Evolutionary conservation across 2,888 invertebrate genomes (phyloP).

Genomic region (Macaria notata): DNA sequence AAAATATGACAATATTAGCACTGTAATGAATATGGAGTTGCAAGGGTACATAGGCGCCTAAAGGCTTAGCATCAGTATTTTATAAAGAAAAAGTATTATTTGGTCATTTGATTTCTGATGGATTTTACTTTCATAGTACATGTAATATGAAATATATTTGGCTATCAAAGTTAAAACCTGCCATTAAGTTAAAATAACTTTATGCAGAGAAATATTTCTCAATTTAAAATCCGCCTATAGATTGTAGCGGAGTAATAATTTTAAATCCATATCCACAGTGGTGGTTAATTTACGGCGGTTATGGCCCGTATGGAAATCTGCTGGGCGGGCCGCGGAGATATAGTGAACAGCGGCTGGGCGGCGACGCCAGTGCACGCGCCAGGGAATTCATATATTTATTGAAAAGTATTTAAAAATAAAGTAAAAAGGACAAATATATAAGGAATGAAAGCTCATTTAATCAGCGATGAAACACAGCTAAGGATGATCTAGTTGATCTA

Average conservation of each 20-base stretch:
- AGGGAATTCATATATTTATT: constrained; percentile 22
- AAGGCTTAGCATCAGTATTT: background rate
- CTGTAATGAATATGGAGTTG: too few relatives aligned
- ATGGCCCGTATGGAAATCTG: constrained; percentile 55
- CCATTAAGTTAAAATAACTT: background rate
- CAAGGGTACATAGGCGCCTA: too few relatives aligned
- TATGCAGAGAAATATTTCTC: background rate
- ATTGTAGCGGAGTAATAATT: constrained; percentile 29
- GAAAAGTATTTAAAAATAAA: too few relatives aligned
- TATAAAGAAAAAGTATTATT: background rate
- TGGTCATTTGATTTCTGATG: too few relatives aligned
- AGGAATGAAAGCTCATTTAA: too few relatives aligned
- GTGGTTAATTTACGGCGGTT: constrained; percentile 53
- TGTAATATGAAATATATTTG: too few relatives aligned
- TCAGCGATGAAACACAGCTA: too few relatives aligned
- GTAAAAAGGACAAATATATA: too few relatives aligned
- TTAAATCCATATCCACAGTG: constrained; percentile 41
- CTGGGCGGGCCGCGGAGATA: constrained; percentile 61
- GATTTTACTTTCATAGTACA: too few relatives aligned
- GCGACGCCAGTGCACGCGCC: constrained; percentile 49
- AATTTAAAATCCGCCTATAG: constrained; percentile 31
- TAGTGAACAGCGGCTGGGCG: constrained; percentile 63
- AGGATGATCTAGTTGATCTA: too few relatives aligned
- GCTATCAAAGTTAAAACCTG: too few relatives aligned
- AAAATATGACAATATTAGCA: too few relatives aligned